A percentile compares a stretch with the other conserved stretches of the same genome.
Evolutionary conservation across 2,113 vertebrate species (phyloP).

Genomic region (Eublepharis macularius): DNA sequence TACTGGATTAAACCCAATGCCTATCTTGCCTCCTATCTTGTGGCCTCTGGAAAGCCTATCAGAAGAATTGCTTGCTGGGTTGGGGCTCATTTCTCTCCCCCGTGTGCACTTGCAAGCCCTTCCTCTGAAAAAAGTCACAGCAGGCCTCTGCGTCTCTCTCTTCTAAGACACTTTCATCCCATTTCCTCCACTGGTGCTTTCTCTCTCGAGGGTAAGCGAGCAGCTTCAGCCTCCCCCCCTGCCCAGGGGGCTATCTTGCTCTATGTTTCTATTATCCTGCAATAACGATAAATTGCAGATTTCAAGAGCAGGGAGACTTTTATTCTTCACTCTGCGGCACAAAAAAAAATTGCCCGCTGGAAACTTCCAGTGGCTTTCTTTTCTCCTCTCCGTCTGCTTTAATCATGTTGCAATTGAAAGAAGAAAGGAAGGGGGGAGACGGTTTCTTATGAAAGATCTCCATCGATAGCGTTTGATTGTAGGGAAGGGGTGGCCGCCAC

Average conservation of each 20-base stretch:
- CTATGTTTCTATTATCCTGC: conserved; percentile 5
- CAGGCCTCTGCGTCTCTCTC: no score
- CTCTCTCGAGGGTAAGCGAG: conserved; percentile 14
- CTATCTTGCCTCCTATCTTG: no score
- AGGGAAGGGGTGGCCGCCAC: background rate
- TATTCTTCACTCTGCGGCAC: conserved; percentile 8
- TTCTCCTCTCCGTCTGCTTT: conserved; percentile 51
- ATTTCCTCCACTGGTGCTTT: accelerated
- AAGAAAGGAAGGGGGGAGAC: background rate
- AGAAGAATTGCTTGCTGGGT: no score
- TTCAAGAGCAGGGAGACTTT: conserved; percentile 22
- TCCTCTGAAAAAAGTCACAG: no score
- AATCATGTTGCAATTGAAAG: conserved; percentile 29
- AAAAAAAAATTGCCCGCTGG: conserved; percentile 45
- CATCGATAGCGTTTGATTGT: conserved; percentile 10
- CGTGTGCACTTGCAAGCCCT: background rate
- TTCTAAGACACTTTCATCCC: no score
- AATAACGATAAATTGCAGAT: conserved; percentile 34
- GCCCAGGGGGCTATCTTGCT: conserved; percentile 6
- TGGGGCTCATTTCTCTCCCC: background rate
- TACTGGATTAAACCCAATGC: no score
- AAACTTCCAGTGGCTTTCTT: conserved; percentile 19
- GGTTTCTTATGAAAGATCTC: background rate
- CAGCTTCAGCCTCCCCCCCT: conserved; percentile 2
- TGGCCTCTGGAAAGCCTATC: no score